Evolutionary conservation across 2,797 vertebrate genomes (phyloP).

Genomic region (Tenualosa thibaudeaui): DNA sequence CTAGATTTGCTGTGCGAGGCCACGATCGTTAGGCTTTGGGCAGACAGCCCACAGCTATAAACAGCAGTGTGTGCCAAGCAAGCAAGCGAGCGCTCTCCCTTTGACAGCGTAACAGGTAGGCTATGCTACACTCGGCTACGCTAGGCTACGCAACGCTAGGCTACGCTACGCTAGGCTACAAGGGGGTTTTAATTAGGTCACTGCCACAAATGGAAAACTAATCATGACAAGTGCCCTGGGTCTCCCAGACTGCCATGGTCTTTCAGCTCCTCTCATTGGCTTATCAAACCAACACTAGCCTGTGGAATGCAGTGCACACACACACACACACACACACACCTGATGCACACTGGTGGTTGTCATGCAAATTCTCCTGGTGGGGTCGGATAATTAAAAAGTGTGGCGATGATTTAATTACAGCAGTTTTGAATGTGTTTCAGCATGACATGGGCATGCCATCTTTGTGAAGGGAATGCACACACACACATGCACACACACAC

Average conservation of each 20-base stretch:
- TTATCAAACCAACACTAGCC: slow-evolving; percentile 28
- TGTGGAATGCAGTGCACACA: slow-evolving; percentile 32
- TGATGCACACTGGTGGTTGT: neutral
- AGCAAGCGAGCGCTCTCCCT: neutral
- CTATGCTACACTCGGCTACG: neutral
- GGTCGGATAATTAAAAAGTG: slow-evolving; percentile 34
- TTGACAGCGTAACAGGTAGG: slow-evolving; percentile 48
- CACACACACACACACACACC: neutral
- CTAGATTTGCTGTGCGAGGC: neutral
- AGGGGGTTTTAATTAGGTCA: slow-evolving; percentile 59
- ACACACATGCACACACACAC: too few relatives aligned
- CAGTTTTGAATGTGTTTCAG: slow-evolving; percentile 29
- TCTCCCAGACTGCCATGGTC: slow-evolving; percentile 3
- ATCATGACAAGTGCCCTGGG: slow-evolving; percentile 47
- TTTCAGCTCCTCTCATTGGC: slow-evolving; percentile 39
- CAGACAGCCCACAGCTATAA: neutral
- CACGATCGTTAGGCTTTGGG: neutral
- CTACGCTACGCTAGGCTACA: too few relatives aligned
- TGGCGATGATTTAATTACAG: slow-evolving; percentile 33
- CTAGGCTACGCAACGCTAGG: too few relatives aligned
- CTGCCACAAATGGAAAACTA: slow-evolving; percentile 53
- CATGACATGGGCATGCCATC: neutral
- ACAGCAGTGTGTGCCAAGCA: slow-evolving; percentile 27
- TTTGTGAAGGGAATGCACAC: too few relatives aligned
- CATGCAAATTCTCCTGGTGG: slow-evolving; percentile 34